Evolutionary conservation across 2,888 invertebrate genomes (phyloP), one percentile per base, ranked within the genome.

Genomic region (Rhamnusium bicolor): DNA sequence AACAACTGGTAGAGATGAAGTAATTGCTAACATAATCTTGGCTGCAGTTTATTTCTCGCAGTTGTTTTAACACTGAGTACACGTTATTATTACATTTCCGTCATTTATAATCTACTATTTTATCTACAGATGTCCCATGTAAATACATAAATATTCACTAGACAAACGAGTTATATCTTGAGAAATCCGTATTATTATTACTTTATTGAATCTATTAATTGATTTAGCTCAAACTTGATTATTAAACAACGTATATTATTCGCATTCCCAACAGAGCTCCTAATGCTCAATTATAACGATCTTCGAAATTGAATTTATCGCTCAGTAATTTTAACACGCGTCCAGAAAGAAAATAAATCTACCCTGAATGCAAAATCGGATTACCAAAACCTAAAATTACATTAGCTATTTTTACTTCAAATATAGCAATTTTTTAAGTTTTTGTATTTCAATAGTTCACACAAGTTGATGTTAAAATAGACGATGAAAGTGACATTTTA

Each of bases 31-130:
- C 29, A 53, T 49, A 53, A 53, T 65, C 49, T 14, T 51, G 27
- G 19, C 65, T 18, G 19, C 51, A 29, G 51, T 67, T 66, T 66
- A 66, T 66, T 53, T 56, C 46, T 47, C 7, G 67, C 27, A 29
- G 60, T 62, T 62, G 69, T 62, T 27, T 18, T 49, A 62, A 69
- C 69, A 62, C 69, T 14, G 24, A 69, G 49, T 62, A 69, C 69
- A 69, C 62, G 61, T 62, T 69, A 69, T 62, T 69, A 69, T 62
- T 53, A 69, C 69, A 29, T 51, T 69, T 69, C 69, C 69, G 61
- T 62, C 69, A 58, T 62, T 62, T 62, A 60, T 62, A 69, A 61
- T 69, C 61, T 62, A 14, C 69, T 24, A 53, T 69, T 21, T 46
- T 69, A 69, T 60, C 69, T 69, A 69, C 69, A 62, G 10, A 69